phyloP scores from a whole-genome alignment of 1,140 invertebrate species.

The Drosophila asahinai region DNA sequence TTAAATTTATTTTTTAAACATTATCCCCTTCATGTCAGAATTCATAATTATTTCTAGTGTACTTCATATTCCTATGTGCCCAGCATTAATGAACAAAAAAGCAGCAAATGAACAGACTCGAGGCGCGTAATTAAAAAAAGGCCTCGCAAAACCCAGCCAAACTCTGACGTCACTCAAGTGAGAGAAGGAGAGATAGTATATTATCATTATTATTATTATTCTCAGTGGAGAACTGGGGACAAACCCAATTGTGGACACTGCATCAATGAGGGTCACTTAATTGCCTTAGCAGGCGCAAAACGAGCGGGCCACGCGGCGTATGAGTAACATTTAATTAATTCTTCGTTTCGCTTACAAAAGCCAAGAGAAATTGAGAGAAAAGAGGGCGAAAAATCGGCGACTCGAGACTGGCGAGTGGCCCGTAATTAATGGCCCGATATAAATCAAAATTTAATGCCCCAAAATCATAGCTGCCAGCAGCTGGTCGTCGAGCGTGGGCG shows the following conservation, averaged over 20 bases:
- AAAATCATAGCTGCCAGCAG: slow-evolving; percentile 58
- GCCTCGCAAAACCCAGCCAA: background rate
- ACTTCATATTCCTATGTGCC: slow-evolving; percentile 8
- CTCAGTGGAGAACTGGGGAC: slow-evolving; percentile 7
- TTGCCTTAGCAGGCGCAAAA: slow-evolving; percentile 34
- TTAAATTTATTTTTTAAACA: no score
- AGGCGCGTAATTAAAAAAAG: slow-evolving; percentile 7
- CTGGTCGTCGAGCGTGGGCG: slow-evolving; percentile 50
- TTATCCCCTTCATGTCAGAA: no score
- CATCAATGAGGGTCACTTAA: slow-evolving; percentile 62
- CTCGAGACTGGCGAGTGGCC: slow-evolving; percentile 27
- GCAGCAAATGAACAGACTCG: background rate
- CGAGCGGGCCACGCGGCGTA: slow-evolving; percentile 24
- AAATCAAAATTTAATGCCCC: slow-evolving; percentile 75
- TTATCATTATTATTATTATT: background rate
- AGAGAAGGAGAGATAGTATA: background rate
- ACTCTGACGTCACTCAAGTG: slow-evolving; percentile 10
- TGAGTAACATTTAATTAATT: slow-evolving; percentile 66
- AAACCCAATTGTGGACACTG: slow-evolving; percentile 14
- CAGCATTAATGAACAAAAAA: slow-evolving; percentile 29
- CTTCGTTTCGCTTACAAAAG: slow-evolving; percentile 17
- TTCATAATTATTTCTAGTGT: background rate
- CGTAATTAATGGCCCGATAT: slow-evolving; percentile 68
- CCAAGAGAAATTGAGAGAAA: slow-evolving; percentile 1
- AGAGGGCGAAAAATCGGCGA: slow-evolving; percentile 16